A percentile compares a stretch with the other conserved stretches of the same genome.
Conservation (phyloP, 2,113 vertebrate genomes). For the Lophochroa leadbeateri region DNA sequence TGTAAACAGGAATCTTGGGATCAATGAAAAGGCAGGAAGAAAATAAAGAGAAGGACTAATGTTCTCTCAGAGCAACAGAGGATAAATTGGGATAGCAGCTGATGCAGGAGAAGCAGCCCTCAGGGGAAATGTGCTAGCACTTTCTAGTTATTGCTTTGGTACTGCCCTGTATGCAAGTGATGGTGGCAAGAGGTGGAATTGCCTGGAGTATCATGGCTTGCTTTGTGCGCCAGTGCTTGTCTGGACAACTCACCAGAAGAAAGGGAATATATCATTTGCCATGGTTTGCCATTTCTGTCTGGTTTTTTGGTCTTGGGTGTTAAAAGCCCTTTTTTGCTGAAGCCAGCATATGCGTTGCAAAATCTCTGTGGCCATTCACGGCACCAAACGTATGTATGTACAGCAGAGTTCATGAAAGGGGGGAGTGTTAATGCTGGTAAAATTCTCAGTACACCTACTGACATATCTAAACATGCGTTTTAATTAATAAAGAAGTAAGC, state of each 20-base stretch:
- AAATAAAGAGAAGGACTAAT: not conserved
- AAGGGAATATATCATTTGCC: not conserved
- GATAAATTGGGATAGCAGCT: not conserved
- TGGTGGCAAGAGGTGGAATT: not conserved
- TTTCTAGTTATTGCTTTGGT: not conserved
- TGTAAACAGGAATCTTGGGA: not conserved
- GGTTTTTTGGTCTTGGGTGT: not conserved
- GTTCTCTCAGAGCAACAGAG: not conserved
- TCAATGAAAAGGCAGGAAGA: not conserved
- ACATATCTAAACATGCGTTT: not conserved
- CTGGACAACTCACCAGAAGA: not conserved
- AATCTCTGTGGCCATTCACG: rapidly evolving
- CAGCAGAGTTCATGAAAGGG: not conserved
- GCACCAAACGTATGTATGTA: rapidly evolving
- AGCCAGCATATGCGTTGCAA: not conserved
- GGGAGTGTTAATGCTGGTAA: not conserved
- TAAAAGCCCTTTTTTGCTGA: not conserved
- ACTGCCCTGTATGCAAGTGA: not conserved
- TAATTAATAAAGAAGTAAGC: not conserved
- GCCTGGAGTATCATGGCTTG: not conserved
- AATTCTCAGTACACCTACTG: not conserved
- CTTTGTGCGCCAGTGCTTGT: not conserved
- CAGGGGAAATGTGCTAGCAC: not conserved
- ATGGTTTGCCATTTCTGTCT: not conserved
- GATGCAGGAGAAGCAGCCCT: not conserved